Percentiles rank a stretch among this genome's conserved stretches.
Evolutionary conservation across 2,113 vertebrate species (phyloP).

Genomic region (Petromus typicus): DNA sequence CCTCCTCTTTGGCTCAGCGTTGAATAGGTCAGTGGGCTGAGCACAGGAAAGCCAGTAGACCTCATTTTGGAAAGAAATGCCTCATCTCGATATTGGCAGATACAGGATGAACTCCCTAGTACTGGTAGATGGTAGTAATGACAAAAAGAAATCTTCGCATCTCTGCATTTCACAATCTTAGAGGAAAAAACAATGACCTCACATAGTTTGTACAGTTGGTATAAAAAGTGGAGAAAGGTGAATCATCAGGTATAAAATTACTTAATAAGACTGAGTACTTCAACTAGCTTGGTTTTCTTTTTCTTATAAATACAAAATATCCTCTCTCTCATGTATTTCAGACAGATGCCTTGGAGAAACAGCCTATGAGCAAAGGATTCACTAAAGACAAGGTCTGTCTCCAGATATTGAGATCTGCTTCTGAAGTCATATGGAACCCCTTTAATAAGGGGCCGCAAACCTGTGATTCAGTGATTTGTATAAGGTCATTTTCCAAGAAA

Average conservation of each 20-base stretch:
- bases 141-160: slow-evolving; percentile 10
- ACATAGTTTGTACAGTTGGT: not conserved
- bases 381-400: slow-evolving; percentile 92
- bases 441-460: slow-evolving; percentile 32
- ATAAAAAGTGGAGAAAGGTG: not conserved
- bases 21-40: not conserved
- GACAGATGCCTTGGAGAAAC: slow-evolving; percentile 86
- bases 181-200: slow-evolving; percentile 27
- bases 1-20: not conserved
- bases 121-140: not conserved
- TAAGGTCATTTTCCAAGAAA: slow-evolving; percentile 9
- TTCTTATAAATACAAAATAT: slow-evolving; percentile 8
- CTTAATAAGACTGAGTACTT: not conserved
- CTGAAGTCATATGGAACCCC: not conserved
- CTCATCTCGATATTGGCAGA: not conserved
- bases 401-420: slow-evolving; percentile 5
- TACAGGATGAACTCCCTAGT: not conserved
- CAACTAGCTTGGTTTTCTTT: not conserved
- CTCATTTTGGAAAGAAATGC: not conserved
- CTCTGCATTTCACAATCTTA: slow-evolving; percentile 50
- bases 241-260: not conserved
- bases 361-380: slow-evolving; percentile 87
- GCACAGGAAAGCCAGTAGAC: not conserved
- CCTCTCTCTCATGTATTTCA: slow-evolving; percentile 80
- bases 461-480: slow-evolving; percentile 11